Evolutionary conservation across 2,113 vertebrate genomes (phyloP).

Genomic region (Bettongia penicillata): DNA sequence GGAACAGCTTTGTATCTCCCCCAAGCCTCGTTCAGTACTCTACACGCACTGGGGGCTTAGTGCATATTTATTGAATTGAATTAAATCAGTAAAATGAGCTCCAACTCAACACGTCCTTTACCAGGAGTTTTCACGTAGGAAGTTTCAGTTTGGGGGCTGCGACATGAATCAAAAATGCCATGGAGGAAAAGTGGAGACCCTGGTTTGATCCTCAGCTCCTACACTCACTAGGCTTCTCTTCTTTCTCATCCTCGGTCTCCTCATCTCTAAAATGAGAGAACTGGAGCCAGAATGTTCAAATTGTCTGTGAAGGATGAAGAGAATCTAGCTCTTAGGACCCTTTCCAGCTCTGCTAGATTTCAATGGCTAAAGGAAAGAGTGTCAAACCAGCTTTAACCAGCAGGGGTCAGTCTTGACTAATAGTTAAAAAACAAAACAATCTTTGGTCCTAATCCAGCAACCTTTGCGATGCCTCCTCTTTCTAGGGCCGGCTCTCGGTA

Average conservation of each 20-base stretch:
- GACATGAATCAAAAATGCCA: background rate
- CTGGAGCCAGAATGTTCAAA: background rate
- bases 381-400: background rate
- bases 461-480: background rate
- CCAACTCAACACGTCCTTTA: background rate
- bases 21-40: background rate
- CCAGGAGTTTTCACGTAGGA: background rate
- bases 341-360: background rate
- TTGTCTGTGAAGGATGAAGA: background rate
- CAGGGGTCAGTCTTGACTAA: background rate
- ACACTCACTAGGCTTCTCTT: background rate
- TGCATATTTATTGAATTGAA: background rate
- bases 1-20: background rate
- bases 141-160: background rate
- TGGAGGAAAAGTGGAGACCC: background rate
- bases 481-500: background rate
- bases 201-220: background rate
- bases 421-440: background rate
- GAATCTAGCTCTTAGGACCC: background rate
- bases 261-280: background rate
- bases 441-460: background rate
- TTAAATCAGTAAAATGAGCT: background rate
- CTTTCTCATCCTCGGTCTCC: background rate
- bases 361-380: background rate
- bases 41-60: background rate